A percentile compares a stretch with the other conserved stretches of the same genome.
phyloP scores from a whole-genome alignment of 2,888 invertebrate species.

The Volucella inflata region DNA sequence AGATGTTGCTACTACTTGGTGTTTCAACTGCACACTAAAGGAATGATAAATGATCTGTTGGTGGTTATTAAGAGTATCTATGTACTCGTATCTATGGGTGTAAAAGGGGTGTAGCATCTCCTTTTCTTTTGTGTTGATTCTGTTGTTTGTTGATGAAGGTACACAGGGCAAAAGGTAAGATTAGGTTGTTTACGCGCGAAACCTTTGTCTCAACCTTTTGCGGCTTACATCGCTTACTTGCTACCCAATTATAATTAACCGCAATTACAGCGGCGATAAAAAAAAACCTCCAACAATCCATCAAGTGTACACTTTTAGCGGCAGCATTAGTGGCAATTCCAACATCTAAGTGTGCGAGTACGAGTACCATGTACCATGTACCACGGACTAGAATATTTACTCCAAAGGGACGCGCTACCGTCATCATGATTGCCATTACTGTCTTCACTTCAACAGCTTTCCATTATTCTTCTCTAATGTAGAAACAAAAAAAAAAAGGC shows the following conservation, averaged over 20 bases:
- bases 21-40: constrained; percentile 24
- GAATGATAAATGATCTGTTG: constrained; percentile 73
- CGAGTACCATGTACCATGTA: too few species aligned
- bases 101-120: not conserved
- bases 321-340: constrained; percentile 1
- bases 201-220: constrained; percentile 45
- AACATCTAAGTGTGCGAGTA: constrained; percentile 7
- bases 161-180: constrained; percentile 48
- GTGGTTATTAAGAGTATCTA: constrained; percentile 70
- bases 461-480: constrained; percentile 46
- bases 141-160: constrained; percentile 3
- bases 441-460: constrained; percentile 65
- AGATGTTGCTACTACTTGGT: constrained; percentile 10
- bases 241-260: constrained; percentile 72
- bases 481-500: too few species aligned
- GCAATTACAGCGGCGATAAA: constrained; percentile 53
- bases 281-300: constrained; percentile 53
- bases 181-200: constrained; percentile 48
- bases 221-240: constrained; percentile 29
- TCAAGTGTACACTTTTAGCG: constrained; percentile 59
- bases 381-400: not conserved
- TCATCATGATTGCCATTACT: constrained; percentile 57
- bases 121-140: constrained; percentile 5
- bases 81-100: not conserved
- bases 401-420: constrained; percentile 49